Evolutionary conservation across 2,113 vertebrate genomes (phyloP).

Genomic region (Acanthisitta chloris): DNA sequence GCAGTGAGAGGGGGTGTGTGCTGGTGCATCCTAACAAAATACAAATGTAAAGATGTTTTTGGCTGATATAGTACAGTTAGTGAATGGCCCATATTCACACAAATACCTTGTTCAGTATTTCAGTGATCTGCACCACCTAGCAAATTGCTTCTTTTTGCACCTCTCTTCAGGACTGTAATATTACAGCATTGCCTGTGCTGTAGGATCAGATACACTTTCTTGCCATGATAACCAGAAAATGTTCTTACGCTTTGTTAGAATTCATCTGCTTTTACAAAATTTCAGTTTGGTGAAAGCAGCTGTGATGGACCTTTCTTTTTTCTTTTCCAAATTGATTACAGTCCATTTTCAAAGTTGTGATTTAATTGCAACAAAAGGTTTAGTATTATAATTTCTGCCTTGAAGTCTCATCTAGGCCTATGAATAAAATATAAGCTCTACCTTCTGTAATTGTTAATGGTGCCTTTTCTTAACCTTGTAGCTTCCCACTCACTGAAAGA

Average conservation of each 20-base stretch:
- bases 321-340: not conserved
- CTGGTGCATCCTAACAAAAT: not conserved
- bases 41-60: not conserved
- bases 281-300: not conserved
- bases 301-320: not conserved
- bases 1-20: fast-evolving
- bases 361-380: not conserved
- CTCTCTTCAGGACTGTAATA: not conserved
- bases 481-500: conserved; percentile 25
- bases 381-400: not conserved
- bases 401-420: not conserved
- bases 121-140: not conserved
- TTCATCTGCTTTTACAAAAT: not conserved
- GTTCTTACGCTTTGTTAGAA: not conserved
- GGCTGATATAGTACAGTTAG: not conserved
- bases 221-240: not conserved
- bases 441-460: not conserved
- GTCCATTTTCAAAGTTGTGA: not conserved
- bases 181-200: not conserved
- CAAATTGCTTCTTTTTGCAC: not conserved
- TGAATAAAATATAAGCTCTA: not conserved
- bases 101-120: not conserved
- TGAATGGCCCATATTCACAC: not conserved
- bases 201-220: not conserved
- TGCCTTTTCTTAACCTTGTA: conserved; percentile 8